Evolutionary conservation across 2,797 vertebrate genomes (phyloP).

Genomic region (Esox masquinongy): DNA sequence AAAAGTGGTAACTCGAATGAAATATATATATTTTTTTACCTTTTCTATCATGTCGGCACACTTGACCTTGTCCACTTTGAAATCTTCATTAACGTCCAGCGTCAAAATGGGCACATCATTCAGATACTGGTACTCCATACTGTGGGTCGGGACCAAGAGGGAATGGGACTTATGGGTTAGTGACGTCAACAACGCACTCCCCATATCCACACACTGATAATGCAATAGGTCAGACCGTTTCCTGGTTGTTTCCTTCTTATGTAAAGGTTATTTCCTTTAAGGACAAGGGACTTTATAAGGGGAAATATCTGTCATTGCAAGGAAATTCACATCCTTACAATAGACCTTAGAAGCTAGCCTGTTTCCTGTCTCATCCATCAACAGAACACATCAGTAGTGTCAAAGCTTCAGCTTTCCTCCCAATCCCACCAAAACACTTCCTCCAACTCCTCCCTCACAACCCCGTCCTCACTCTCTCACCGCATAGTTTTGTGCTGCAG

Average conservation of each 20-base stretch:
- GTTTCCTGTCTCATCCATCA: constrained; percentile 6
- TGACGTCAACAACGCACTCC: constrained; percentile 8
- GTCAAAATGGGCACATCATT: constrained; percentile 85
- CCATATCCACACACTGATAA: not conserved
- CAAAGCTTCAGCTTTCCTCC: not conserved
- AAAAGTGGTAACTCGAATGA: not conserved
- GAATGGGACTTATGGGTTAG: not conserved
- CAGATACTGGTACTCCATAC: constrained; percentile 86
- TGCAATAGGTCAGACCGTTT: not conserved
- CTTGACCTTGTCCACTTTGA: constrained; percentile 74
- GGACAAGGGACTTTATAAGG: not conserved
- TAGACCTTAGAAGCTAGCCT: not conserved
- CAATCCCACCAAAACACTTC: not conserved
- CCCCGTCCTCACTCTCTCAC: constrained; percentile 63
- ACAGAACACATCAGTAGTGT: not conserved
- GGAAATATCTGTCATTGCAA: not conserved
- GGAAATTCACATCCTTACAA: not conserved
- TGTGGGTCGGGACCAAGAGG: constrained; percentile 50
- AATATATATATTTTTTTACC: constrained; percentile 72
- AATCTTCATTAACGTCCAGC: constrained; percentile 88
- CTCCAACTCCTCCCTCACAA: constrained; percentile 63
- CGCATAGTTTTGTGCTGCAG: constrained; percentile 85
- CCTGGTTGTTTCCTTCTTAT: not conserved
- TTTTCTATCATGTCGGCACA: constrained; percentile 85
- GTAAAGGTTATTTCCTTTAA: not conserved